Conservation (phyloP, 2,888 invertebrate genomes). For the Geotrupes spiniger region DNA sequence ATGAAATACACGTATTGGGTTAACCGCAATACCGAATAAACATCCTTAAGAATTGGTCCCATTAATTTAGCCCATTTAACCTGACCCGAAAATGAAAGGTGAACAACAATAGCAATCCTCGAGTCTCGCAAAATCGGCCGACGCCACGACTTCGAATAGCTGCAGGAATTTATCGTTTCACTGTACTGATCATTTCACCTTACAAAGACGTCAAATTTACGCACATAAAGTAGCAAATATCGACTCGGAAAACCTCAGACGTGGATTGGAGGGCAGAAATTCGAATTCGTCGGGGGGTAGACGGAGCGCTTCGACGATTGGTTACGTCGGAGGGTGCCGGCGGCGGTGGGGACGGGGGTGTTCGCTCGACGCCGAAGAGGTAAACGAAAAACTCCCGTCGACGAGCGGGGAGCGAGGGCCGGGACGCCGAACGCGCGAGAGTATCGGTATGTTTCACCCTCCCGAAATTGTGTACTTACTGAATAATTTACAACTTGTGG, state of each 20-base stretch:
- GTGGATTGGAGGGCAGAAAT: slow-evolving; percentile 48
- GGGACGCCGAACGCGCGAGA: slow-evolving; percentile 20
- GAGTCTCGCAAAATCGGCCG: slow-evolving; percentile 38
- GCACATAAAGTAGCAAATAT: slow-evolving; percentile 50
- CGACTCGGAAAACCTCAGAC: slow-evolving; percentile 50
- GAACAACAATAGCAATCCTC: no score
- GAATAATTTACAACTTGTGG: slow-evolving; percentile 37
- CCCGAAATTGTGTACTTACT: slow-evolving; percentile 31
- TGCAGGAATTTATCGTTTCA: slow-evolving; percentile 44
- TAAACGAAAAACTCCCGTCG: slow-evolving; percentile 30
- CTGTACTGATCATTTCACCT: slow-evolving; percentile 44
- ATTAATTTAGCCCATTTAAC: no score
- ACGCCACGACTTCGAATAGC: slow-evolving; percentile 33
- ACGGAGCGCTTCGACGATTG: slow-evolving; percentile 34
- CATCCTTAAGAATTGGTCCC: no score
- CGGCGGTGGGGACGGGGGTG: no score
- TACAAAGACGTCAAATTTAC: slow-evolving; percentile 44
- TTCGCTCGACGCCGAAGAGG: slow-evolving; percentile 18
- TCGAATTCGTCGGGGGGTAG: slow-evolving; percentile 37
- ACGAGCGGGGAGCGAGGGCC: slow-evolving; percentile 9
- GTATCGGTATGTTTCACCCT: slow-evolving; percentile 20
- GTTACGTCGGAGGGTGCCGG: slow-evolving; percentile 23
- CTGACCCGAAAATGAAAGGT: no score
- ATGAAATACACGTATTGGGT: no score
- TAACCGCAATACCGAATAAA: no score